phyloP scores from a whole-genome alignment of 2,113 vertebrate genomes.

The Stomatorhinus ivindoensis region DNA sequence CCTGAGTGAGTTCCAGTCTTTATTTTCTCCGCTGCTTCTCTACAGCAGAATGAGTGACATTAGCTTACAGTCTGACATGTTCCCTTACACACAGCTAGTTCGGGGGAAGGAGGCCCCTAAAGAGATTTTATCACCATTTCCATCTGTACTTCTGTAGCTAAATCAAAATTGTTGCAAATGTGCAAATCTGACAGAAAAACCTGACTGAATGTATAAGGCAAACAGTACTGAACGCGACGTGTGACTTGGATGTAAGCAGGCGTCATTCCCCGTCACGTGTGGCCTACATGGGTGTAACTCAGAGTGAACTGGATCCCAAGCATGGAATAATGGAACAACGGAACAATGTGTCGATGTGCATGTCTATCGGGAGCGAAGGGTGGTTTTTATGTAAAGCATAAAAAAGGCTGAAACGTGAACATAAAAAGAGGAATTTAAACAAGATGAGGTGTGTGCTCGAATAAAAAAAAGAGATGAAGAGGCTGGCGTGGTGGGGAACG shows the following conservation, averaged over 20 bases:
- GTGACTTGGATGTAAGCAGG: background rate
- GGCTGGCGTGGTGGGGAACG: background rate
- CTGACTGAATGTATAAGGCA: background rate
- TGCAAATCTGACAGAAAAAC: background rate
- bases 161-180: background rate
- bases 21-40: background rate
- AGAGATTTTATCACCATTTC: background rate
- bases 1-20: background rate
- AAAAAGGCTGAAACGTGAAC: background rate
- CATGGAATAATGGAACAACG: background rate
- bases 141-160: background rate
- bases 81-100: background rate
- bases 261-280: background rate
- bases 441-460: background rate
- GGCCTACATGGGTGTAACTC: background rate
- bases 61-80: background rate
- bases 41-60: background rate
- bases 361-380: background rate
- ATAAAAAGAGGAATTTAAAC: background rate
- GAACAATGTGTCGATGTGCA: background rate
- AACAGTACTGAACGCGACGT: background rate
- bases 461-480: background rate
- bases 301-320: background rate
- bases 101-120: background rate
- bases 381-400: background rate